phyloP scores from a whole-genome alignment of 2,888 invertebrate genomes.

The Pachydiplax longipennis region DNA sequence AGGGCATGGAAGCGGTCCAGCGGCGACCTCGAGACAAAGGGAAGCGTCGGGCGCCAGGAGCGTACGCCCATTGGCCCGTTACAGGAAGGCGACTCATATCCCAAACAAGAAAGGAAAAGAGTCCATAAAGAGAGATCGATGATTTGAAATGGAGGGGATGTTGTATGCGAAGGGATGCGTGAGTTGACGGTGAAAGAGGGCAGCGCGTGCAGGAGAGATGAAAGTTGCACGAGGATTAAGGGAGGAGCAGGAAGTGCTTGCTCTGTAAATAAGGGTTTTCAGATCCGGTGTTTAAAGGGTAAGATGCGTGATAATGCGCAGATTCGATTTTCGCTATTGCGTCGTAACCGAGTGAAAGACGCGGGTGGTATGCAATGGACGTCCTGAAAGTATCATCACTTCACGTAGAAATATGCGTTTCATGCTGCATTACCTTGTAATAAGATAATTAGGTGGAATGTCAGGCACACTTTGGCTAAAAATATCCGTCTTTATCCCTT shows the following conservation, averaged over 20 bases:
- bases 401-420: too few relatives aligned
- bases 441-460: too few relatives aligned
- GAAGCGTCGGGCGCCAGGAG: background rate
- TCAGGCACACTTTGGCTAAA: too few relatives aligned
- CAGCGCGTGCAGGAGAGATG: background rate
- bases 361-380: too few relatives aligned
- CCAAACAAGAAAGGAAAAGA: background rate
- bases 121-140: background rate
- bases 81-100: background rate
- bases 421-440: too few relatives aligned
- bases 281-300: too few relatives aligned
- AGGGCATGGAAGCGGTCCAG: background rate
- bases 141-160: background rate
- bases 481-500: too few relatives aligned
- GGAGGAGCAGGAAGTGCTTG: background rate
- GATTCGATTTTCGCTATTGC: too few relatives aligned
- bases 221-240: background rate
- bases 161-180: background rate
- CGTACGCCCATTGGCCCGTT: background rate
- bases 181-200: background rate
- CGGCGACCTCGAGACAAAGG: constrained; percentile 1
- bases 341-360: too few relatives aligned
- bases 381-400: too few relatives aligned
- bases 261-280: too few relatives aligned
- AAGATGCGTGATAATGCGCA: too few relatives aligned